phyloP scores from a whole-genome alignment of 2,113 vertebrate genomes.

The Falcunculus frontatus region DNA sequence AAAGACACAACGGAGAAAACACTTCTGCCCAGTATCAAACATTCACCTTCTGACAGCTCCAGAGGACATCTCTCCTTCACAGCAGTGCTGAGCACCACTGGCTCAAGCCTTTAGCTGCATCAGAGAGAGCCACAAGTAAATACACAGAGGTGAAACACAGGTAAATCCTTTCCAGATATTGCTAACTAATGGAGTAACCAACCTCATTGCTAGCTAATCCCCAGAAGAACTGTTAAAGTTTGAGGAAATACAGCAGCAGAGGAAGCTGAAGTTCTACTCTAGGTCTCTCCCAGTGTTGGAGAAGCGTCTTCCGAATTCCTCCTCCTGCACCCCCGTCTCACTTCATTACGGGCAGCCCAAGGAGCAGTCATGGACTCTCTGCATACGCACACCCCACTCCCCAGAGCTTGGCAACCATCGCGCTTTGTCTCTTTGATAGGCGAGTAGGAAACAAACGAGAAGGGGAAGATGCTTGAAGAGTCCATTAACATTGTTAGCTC shows the following conservation, averaged over 20 bases:
- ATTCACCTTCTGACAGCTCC: slow-evolving; percentile 46
- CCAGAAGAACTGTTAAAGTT: not conserved
- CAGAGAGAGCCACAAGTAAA: not conserved
- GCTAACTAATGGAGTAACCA: not conserved
- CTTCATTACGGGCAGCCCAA: slow-evolving; percentile 57
- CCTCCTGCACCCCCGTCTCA: not conserved
- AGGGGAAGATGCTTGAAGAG: slow-evolving; percentile 70
- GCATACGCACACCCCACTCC: slow-evolving; percentile 56
- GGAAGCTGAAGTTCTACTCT: slow-evolving; percentile 28
- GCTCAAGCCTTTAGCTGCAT: not conserved
- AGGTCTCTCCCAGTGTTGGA: not conserved
- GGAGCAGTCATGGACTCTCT: slow-evolving; percentile 55
- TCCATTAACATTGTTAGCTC: slow-evolving; percentile 76
- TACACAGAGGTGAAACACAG: not conserved
- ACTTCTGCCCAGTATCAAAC: slow-evolving; percentile 13
- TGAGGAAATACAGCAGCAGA: slow-evolving; percentile 26
- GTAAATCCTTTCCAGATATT: slow-evolving; percentile 26
- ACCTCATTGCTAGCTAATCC: not conserved
- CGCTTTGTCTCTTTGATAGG: slow-evolving; percentile 73
- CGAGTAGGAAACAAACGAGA: slow-evolving; percentile 75
- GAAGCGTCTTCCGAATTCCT: not conserved
- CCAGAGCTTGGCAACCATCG: slow-evolving; percentile 67
- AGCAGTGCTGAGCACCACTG: not conserved
- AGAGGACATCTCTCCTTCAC: slow-evolving; percentile 28
- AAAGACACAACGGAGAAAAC: slow-evolving; percentile 22